These are phyloP conservation scores for Hippasteria phrygiana DNA, from an alignment of 53 echinoderm and acorn worm genomes.

Conservation along the genomic window DNA sequence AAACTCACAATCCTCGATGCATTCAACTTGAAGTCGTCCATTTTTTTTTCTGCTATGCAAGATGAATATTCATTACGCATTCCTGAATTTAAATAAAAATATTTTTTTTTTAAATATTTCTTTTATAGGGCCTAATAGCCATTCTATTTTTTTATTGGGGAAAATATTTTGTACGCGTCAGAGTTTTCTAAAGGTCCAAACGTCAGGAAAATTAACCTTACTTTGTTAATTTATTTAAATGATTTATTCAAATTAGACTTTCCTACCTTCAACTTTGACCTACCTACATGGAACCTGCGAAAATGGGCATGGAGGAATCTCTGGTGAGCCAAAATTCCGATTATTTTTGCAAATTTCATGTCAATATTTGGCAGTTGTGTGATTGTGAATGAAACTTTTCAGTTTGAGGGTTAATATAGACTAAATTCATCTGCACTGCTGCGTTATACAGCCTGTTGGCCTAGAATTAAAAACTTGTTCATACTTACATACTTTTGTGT, in stretches of 20 bases:
- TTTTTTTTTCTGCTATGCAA: not conserved
- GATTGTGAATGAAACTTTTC: no score
- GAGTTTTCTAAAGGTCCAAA: not conserved
- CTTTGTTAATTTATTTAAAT: not conserved
- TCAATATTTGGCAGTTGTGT: not conserved
- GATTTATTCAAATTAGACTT: not conserved
- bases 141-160: no score
- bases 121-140: no score
- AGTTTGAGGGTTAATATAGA: no score
- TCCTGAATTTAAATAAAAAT: not conserved
- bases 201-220: not conserved
- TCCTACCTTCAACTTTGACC: constrained; percentile 30
- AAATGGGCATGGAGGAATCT: constrained; percentile 46
- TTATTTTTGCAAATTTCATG: constrained; percentile 1
- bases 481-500: no score
- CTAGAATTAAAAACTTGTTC: no score
- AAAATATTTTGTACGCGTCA: no score
- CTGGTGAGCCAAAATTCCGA: constrained; percentile 47
- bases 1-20: constrained; percentile 70
- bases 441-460: no score
- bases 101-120: not conserved
- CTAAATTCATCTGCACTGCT: no score
- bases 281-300: not conserved
- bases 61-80: not conserved
- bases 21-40: constrained; percentile 75